These are phyloP conservation scores for Drosophila tani DNA, from an alignment of 1,140 invertebrate species.

Conservation along the genomic window DNA sequence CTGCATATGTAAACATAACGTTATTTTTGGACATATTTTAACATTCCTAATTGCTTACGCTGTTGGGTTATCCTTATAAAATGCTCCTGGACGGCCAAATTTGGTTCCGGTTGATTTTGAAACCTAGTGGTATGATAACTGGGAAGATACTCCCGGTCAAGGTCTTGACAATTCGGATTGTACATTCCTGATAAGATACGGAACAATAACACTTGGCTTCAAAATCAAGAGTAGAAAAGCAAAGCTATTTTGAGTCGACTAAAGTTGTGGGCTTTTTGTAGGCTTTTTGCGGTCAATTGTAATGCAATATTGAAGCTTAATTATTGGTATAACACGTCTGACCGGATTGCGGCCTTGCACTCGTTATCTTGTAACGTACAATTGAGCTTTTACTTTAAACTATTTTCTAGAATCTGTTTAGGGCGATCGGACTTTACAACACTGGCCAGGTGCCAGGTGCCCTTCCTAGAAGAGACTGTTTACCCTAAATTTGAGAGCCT, in stretches of 20 bases:
- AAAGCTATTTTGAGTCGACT: neutral
- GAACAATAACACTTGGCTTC: neutral
- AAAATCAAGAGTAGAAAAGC: conserved; percentile 16
- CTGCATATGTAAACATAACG: conserved; percentile 7
- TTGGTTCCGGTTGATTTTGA: conserved; percentile 52
- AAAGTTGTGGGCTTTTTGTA: too few species aligned
- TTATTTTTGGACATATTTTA: neutral
- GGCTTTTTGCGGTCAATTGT: neutral
- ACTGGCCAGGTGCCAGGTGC: neutral
- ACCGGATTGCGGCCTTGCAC: conserved; percentile 13
- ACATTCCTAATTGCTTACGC: conserved; percentile 33
- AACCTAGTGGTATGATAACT: conserved; percentile 58
- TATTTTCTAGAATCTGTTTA: neutral
- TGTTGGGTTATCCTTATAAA: conserved; percentile 40
- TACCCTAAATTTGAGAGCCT: too few species aligned
- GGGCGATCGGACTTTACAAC: neutral
- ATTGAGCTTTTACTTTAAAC: conserved; percentile 13
- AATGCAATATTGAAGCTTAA: conserved; percentile 15
- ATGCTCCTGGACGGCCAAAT: conserved; percentile 50
- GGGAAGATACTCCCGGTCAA: conserved; percentile 66
- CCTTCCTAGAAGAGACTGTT: too few species aligned
- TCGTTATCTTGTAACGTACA: conserved; percentile 6
- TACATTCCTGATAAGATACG: conserved; percentile 49
- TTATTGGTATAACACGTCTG: conserved; percentile 8
- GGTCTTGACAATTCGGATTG: conserved; percentile 51